Conservation (phyloP, 2,888 invertebrate genomes). For the Phragmatobia fuliginosa region DNA sequence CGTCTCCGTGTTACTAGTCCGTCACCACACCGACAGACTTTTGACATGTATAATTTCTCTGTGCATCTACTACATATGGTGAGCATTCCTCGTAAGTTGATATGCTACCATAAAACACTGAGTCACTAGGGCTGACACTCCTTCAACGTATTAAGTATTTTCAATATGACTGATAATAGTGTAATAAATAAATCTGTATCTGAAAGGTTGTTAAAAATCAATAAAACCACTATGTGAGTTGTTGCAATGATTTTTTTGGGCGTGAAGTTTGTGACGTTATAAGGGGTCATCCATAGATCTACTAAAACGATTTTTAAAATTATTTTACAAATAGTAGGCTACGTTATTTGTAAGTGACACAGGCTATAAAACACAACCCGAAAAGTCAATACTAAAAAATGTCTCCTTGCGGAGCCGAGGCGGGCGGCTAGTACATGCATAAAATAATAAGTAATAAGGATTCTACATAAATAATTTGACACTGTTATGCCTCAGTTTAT, state of each 20-base stretch:
- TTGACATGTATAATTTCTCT: slow-evolving; percentile 19
- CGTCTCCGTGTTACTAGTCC: too few species aligned
- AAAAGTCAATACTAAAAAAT: too few species aligned
- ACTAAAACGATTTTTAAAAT: too few species aligned
- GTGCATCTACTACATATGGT: slow-evolving; percentile 16
- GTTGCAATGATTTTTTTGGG: background rate
- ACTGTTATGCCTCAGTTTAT: too few species aligned
- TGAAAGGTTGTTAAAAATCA: background rate
- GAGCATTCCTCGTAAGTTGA: slow-evolving; percentile 29
- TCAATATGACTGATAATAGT: background rate
- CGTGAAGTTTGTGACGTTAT: too few species aligned
- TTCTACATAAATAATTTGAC: background rate
- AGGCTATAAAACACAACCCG: too few species aligned
- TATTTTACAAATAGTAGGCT: too few species aligned
- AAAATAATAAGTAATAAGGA: too few species aligned
- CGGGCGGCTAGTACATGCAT: too few species aligned
- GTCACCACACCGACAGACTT: background rate
- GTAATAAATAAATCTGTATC: background rate
- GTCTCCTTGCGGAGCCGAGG: too few species aligned
- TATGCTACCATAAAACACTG: slow-evolving; percentile 14
- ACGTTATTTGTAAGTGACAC: too few species aligned
- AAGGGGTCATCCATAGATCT: too few species aligned
- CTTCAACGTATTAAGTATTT: background rate
- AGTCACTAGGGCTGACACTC: slow-evolving; percentile 29
- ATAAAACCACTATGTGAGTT: background rate